These are phyloP conservation scores for Heliconius hortense DNA, from an alignment of 2,888 invertebrate genomes.

Conservation along the genomic window DNA sequence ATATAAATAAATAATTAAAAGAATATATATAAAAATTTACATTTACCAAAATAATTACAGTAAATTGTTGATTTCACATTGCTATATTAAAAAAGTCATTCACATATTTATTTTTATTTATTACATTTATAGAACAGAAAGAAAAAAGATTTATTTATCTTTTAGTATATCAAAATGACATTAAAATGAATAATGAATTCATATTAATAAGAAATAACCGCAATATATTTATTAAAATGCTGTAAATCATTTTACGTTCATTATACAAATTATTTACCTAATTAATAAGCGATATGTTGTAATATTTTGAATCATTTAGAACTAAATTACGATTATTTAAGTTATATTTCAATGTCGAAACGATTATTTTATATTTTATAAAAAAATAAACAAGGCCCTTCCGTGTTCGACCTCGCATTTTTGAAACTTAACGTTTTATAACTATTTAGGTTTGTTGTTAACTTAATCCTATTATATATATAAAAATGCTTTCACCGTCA, in stretches of 20 bases:
- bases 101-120: neutral
- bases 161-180: neutral
- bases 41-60: neutral
- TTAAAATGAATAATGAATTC: neutral
- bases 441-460: neutral
- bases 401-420: slow-evolving; percentile 3
- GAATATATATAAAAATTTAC: no score
- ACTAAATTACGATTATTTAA: slow-evolving; percentile 12
- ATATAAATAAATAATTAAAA: no score
- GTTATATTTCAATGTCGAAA: slow-evolving; percentile 24
- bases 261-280: slow-evolving; percentile 4
- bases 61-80: neutral
- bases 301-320: slow-evolving; percentile 16
- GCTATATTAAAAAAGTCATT: neutral
- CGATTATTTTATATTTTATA: slow-evolving; percentile 10
- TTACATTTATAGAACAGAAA: neutral
- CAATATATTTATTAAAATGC: neutral
- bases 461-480: no score
- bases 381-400: slow-evolving; percentile 21
- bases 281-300: slow-evolving; percentile 21
- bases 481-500: no score
- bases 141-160: neutral
- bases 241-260: neutral
- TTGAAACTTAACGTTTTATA: neutral
- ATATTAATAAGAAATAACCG: neutral